Evolutionary conservation across 2,888 invertebrate genomes (phyloP).

Genomic region (Aleiodes alternator): DNA sequence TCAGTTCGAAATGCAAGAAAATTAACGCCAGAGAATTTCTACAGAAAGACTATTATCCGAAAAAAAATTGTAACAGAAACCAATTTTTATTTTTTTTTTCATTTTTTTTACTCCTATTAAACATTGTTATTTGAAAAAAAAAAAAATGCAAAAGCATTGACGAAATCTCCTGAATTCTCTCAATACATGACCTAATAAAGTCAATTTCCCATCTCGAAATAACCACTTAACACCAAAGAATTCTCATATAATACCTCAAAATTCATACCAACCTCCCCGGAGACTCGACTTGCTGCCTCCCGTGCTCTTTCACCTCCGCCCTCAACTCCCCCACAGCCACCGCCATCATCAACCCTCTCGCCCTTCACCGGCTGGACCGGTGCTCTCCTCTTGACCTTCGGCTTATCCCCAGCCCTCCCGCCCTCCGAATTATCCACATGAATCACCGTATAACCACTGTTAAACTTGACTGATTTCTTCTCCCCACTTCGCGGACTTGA

Average conservation of each 20-base stretch:
- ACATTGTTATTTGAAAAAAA: no score
- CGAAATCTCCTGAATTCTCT: neutral
- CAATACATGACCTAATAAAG: neutral
- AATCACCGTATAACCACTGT: conserved; percentile 59
- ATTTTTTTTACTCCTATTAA: no score
- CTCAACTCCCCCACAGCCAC: conserved; percentile 16
- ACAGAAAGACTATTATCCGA: no score
- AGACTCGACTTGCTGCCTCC: neutral
- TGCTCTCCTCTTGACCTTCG: conserved; percentile 57
- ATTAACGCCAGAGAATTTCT: no score
- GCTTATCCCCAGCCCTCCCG: conserved; percentile 21
- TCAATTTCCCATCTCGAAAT: neutral
- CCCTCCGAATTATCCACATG: conserved; percentile 48
- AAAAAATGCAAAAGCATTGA: no score
- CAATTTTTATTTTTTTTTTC: no score
- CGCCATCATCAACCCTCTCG: conserved; percentile 33
- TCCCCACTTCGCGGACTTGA: conserved; percentile 54
- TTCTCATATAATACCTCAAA: conserved; percentile 4
- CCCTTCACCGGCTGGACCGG: conserved; percentile 55
- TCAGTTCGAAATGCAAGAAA: no score
- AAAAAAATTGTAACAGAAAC: no score
- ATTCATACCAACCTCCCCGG: conserved; percentile 47
- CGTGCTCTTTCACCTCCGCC: conserved; percentile 15
- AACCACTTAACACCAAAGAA: neutral
- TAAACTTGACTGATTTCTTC: conserved; percentile 68